Conservation (phyloP, 1,140 invertebrate genomes). For the Aphelinus certus region DNA sequence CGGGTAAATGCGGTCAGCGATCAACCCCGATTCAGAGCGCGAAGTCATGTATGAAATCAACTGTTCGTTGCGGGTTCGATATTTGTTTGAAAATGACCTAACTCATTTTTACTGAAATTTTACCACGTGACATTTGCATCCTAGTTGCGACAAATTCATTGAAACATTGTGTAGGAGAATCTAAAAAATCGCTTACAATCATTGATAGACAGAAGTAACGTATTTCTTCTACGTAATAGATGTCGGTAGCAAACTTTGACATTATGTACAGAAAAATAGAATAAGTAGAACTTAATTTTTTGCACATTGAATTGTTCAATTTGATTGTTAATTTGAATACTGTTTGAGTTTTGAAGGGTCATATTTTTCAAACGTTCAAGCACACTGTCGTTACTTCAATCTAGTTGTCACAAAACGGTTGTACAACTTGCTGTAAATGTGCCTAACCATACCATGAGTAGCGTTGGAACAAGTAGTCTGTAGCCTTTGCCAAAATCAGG, state of each 20-base stretch:
- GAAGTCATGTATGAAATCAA: too few relatives aligned
- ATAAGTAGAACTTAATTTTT: conserved; percentile 16
- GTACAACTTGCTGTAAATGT: conserved; percentile 40
- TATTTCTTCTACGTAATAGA: conserved; percentile 31
- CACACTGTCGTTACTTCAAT: conserved; percentile 30
- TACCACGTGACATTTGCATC: too few relatives aligned
- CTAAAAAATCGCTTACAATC: conserved; percentile 13
- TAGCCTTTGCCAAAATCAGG: conserved; percentile 49
- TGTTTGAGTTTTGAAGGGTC: conserved; percentile 21
- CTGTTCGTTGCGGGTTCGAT: too few relatives aligned
- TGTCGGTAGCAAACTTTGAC: neutral
- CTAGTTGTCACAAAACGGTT: conserved; percentile 39
- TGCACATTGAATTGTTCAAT: conserved; percentile 24
- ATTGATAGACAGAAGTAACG: conserved; percentile 14
- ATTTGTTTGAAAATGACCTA: too few relatives aligned
- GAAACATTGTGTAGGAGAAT: conserved; percentile 24
- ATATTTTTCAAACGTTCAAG: conserved; percentile 16
- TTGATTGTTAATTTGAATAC: conserved; percentile 34
- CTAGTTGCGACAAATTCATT: too few relatives aligned
- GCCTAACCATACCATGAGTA: conserved; percentile 51
- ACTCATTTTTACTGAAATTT: too few relatives aligned
- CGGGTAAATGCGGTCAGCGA: too few relatives aligned
- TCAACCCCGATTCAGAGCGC: too few relatives aligned
- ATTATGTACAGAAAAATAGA: neutral
- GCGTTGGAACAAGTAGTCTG: conserved; percentile 48